Conservation (phyloP, 2,888 invertebrate species). For the Drosophila leonis region DNA sequence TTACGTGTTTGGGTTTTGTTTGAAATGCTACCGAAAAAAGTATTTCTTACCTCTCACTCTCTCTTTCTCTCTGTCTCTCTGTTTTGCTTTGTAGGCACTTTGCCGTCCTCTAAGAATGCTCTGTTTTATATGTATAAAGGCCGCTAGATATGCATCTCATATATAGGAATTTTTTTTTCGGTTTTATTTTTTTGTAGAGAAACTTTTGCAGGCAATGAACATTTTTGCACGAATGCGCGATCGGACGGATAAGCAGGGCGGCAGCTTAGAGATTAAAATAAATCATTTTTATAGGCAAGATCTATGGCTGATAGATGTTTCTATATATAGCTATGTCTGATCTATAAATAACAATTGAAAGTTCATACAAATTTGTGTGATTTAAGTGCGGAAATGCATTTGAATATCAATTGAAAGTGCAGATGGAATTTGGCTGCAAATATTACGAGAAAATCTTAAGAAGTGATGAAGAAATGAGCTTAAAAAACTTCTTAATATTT, state of each 20-base stretch:
- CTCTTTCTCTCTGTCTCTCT: neutral
- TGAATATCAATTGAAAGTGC: neutral
- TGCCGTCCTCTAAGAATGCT: conserved; percentile 25
- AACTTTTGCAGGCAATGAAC: conserved; percentile 5
- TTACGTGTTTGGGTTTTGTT: conserved; percentile 26
- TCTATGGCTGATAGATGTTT: neutral
- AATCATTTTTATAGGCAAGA: conserved; percentile 11
- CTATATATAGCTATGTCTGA: neutral
- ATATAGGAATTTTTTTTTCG: conserved; percentile 1
- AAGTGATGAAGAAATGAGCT: neutral
- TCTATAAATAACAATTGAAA: neutral
- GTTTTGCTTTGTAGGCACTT: conserved; percentile 16
- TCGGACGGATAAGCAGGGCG: neutral
- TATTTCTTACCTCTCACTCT: neutral
- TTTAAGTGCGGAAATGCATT: neutral
- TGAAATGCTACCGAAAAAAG: conserved; percentile 34
- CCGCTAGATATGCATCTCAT: conserved; percentile 27
- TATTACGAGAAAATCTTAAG: neutral
- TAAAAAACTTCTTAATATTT: too few species aligned
- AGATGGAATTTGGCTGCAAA: neutral
- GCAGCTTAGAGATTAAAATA: conserved; percentile 1
- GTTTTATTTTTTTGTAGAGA: neutral
- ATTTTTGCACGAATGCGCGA: conserved; percentile 15
- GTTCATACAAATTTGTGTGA: neutral
- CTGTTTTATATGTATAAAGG: conserved; percentile 15